A percentile compares a stretch with the other conserved stretches of the same genome.
phyloP scores from a whole-genome alignment of 2,113 vertebrate genomes.

The Brevimyrus niger region DNA sequence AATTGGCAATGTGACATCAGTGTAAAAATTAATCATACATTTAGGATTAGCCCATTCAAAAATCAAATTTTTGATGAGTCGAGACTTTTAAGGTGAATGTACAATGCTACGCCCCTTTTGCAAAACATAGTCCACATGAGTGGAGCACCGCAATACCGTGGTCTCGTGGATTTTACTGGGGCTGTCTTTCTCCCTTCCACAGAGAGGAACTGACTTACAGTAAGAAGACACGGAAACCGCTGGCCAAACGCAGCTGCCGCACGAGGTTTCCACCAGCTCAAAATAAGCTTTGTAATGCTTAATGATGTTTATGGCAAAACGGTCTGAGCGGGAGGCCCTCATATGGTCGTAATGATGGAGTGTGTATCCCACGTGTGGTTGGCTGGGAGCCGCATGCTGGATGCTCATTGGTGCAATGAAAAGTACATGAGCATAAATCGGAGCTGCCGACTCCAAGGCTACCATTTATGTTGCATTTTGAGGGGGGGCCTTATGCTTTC shows the following conservation, averaged over 20 bases:
- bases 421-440: not conserved
- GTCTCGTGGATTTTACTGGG: not conserved
- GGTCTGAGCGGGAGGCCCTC: not conserved
- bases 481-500: not conserved
- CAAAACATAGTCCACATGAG: not conserved
- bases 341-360: not conserved
- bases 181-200: not conserved
- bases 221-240: not conserved
- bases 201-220: not conserved
- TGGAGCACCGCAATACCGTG: not conserved
- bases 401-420: not conserved
- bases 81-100: not conserved
- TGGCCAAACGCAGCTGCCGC: not conserved
- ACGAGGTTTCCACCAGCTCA: not conserved
- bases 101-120: not conserved
- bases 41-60: not conserved
- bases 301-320: not conserved
- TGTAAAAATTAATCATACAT: not conserved
- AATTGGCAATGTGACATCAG: not conserved
- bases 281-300: not conserved
- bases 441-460: not conserved
- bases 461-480: not conserved
- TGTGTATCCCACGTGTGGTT: not conserved
- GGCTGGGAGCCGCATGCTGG: not conserved
- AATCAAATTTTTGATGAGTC: not conserved